These are phyloP conservation scores for Dicyrtoma fusca DNA, from an alignment of 2,888 invertebrate species.

Conservation along the genomic window DNA sequence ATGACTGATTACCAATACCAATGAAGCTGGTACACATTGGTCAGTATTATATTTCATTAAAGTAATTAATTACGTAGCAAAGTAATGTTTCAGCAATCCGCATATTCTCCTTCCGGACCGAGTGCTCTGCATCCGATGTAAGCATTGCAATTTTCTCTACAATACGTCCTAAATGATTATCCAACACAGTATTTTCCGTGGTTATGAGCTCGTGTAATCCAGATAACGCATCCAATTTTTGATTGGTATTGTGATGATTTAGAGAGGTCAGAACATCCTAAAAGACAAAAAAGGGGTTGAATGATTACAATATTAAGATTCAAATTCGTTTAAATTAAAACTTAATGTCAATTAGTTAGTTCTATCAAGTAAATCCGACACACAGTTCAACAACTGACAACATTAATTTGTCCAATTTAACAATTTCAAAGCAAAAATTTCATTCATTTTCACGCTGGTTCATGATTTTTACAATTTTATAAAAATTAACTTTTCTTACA, in stretches of 20 bases:
- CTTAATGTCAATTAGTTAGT: too few relatives aligned
- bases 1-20: too few relatives aligned
- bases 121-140: constrained; percentile 72
- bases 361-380: too few relatives aligned
- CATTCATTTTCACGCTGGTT: too few relatives aligned
- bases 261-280: constrained; percentile 72
- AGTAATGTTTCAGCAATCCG: constrained; percentile 61
- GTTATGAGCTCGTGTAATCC: constrained; percentile 65
- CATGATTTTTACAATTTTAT: too few relatives aligned
- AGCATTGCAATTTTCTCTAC: constrained; percentile 72
- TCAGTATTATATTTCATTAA: too few relatives aligned
- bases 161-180: constrained; percentile 69
- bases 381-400: too few relatives aligned
- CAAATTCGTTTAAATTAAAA: too few relatives aligned
- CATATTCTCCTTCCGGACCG: constrained; percentile 62
- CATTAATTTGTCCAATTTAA: too few relatives aligned
- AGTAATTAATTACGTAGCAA: constrained; percentile 57
- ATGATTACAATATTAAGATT: background rate
- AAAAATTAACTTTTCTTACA: constrained; percentile 60
- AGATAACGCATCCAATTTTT: constrained; percentile 67
- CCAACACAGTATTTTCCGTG: constrained; percentile 60
- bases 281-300: background rate
- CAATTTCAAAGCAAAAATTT: constrained; percentile 7
- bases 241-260: constrained; percentile 74
- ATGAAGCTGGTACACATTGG: too few relatives aligned